phyloP scores from a whole-genome alignment of 2,888 invertebrate genomes.

The Noctua pronuba region DNA sequence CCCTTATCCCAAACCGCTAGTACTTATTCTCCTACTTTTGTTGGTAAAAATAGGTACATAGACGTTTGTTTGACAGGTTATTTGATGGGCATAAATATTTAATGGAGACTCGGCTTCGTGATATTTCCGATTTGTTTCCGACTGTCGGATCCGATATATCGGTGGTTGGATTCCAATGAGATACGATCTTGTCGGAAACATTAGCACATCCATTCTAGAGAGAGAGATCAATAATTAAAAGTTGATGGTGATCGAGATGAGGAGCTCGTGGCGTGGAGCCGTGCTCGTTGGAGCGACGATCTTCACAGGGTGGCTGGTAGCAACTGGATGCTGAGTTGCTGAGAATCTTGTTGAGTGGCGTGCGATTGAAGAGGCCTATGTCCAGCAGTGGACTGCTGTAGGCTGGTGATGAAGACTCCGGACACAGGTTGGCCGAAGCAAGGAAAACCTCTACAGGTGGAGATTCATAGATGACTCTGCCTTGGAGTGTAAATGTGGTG shows the following conservation, averaged over 20 bases:
- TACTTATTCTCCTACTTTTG: conserved; percentile 29
- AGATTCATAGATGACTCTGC: not conserved
- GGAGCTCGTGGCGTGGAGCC: too few relatives aligned
- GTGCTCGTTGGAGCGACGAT: too few relatives aligned
- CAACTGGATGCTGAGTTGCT: too few relatives aligned
- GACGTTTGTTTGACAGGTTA: conserved; percentile 41
- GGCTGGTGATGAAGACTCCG: not conserved
- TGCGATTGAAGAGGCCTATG: too few relatives aligned
- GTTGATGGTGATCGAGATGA: not conserved
- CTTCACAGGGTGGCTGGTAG: too few relatives aligned
- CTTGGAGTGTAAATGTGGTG: too few relatives aligned
- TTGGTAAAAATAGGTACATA: conserved; percentile 25
- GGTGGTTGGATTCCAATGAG: conserved; percentile 5
- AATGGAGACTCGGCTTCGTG: conserved; percentile 21
- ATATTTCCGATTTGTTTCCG: conserved; percentile 27
- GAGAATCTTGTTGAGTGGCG: too few relatives aligned
- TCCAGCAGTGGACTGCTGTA: too few relatives aligned
- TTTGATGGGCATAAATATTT: conserved; percentile 50
- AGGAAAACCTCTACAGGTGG: not conserved
- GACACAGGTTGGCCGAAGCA: not conserved
- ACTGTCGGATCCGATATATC: conserved; percentile 38
- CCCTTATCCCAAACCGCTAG: conserved; percentile 18
- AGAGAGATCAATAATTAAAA: not conserved
- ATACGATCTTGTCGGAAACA: not conserved
- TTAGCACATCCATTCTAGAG: not conserved